phyloP scores from a whole-genome alignment of 2,113 vertebrate species.

The Tragelaphus buxtoni region DNA sequence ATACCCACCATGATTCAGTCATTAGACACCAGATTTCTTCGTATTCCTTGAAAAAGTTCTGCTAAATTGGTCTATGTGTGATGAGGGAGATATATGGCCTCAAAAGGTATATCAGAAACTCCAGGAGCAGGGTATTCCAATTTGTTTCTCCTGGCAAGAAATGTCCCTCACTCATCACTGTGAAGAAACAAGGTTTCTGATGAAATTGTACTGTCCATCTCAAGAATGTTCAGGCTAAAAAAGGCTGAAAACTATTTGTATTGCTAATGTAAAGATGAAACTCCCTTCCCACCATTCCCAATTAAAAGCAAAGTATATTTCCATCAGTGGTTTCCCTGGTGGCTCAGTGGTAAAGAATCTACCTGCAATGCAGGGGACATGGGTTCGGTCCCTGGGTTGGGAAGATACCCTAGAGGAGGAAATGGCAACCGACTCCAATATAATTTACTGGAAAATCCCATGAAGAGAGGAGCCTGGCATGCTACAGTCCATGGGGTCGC shows the following conservation, averaged over 20 bases:
- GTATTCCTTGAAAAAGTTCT: background rate
- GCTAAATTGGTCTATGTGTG: background rate
- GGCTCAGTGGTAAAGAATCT: background rate
- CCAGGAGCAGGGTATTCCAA: background rate
- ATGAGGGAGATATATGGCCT: background rate
- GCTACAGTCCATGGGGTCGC: background rate
- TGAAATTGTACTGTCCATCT: background rate
- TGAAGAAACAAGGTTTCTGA: background rate
- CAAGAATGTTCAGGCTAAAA: background rate
- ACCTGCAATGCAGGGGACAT: background rate
- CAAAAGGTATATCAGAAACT: background rate
- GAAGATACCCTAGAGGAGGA: background rate
- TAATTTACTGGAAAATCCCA: background rate
- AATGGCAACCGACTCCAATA: background rate
- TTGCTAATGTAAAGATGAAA: background rate
- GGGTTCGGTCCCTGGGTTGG: background rate
- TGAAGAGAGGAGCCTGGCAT: background rate
- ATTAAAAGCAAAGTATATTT: background rate
- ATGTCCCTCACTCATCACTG: background rate
- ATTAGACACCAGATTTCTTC: slow-evolving; percentile 1
- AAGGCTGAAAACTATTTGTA: background rate
- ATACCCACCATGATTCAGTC: background rate
- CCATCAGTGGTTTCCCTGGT: background rate
- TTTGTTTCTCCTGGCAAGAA: background rate
- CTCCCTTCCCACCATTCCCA: background rate